Evolutionary conservation across 2,888 invertebrate species (phyloP).

Genomic region (Tanaodytes sp.): DNA sequence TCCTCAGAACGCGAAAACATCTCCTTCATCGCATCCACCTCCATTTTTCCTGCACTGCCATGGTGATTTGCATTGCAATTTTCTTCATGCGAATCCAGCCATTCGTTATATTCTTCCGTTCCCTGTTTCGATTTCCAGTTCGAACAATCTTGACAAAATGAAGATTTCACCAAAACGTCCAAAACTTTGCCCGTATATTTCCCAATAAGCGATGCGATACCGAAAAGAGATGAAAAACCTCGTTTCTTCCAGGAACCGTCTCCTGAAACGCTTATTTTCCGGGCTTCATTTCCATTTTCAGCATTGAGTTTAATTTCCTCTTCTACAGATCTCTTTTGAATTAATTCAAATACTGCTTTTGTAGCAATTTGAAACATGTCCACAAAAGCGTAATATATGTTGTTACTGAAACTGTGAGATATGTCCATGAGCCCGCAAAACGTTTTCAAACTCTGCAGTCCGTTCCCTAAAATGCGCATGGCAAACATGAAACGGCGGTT

Average conservation of each 20-base stretch:
- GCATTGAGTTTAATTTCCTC: background rate
- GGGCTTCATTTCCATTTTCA: background rate
- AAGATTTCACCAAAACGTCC: constrained; percentile 8
- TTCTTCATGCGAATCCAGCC: constrained; percentile 25
- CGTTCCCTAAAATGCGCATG: background rate
- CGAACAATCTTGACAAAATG: constrained; percentile 25
- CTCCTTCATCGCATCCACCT: constrained; percentile 5
- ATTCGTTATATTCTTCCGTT: constrained; percentile 20
- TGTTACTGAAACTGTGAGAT: background rate
- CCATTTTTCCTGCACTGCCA: constrained; percentile 28
- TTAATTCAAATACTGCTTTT: constrained; percentile 2
- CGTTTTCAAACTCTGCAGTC: background rate
- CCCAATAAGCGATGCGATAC: constrained; percentile 6
- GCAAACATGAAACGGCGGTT: background rate
- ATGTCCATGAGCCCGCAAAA: background rate
- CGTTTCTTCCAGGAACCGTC: constrained; percentile 14
- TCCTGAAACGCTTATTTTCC: background rate
- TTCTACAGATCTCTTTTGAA: background rate
- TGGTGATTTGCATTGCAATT: constrained; percentile 29
- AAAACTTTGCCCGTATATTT: constrained; percentile 8
- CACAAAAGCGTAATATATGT: constrained; percentile 6
- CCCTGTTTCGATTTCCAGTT: constrained; percentile 19
- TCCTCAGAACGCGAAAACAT: constrained; percentile 14
- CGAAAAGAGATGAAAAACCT: constrained; percentile 7
- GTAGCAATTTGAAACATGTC: background rate